Conservation (phyloP, 2,113 vertebrate species). For the Xenus cinereus region DNA sequence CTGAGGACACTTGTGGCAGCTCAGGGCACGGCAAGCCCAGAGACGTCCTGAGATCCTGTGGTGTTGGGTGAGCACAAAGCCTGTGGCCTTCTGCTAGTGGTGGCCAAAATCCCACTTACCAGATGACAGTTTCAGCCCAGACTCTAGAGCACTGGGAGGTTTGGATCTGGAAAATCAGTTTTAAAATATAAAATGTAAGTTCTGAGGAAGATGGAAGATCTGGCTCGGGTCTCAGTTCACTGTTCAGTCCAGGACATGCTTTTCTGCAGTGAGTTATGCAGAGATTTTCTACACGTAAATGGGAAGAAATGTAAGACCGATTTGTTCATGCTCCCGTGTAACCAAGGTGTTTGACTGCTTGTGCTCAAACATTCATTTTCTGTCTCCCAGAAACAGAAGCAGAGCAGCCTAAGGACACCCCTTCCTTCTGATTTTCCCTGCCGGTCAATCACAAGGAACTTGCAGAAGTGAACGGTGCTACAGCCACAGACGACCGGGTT, state of each 20-base stretch:
- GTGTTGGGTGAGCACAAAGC: neutral
- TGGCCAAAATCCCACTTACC: neutral
- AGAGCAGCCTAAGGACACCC: neutral
- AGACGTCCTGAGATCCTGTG: rapidly evolving
- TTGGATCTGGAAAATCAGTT: neutral
- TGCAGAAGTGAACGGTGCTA: neutral
- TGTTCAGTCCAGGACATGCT: neutral
- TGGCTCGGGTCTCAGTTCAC: neutral
- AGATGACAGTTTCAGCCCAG: neutral
- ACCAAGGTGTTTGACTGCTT: neutral
- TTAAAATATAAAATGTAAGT: neutral
- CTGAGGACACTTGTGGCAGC: neutral
- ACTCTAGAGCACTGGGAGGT: neutral
- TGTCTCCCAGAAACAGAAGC: too few relatives aligned
- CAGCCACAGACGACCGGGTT: neutral
- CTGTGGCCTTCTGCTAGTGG: rapidly evolving
- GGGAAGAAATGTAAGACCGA: neutral
- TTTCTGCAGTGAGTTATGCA: neutral
- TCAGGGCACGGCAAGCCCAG: neutral
- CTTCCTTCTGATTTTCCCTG: neutral
- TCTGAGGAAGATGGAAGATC: neutral
- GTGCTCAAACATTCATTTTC: neutral
- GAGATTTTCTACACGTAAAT: neutral
- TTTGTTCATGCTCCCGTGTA: neutral
- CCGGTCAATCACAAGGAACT: neutral